A percentile compares a stretch with the other conserved stretches of the same genome.
These are phyloP conservation scores for Peromyscus polionotus DNA, from an alignment of 2,113 vertebrate species.

Conservation along the genomic window DNA sequence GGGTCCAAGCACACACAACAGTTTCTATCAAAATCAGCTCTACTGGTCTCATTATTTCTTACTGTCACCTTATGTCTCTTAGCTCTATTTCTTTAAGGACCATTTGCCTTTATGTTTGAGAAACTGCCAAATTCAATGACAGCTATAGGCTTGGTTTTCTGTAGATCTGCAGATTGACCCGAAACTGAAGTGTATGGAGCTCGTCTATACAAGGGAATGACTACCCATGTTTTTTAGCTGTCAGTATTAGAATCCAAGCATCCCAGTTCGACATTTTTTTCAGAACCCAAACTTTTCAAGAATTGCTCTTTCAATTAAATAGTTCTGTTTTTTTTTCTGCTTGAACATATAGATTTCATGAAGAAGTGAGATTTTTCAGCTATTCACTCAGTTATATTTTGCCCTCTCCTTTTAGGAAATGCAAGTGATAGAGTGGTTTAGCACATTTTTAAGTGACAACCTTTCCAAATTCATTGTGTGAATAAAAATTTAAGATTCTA, in stretches of 20 bases:
- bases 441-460: neutral
- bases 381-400: neutral
- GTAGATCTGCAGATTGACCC: neutral
- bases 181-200: neutral
- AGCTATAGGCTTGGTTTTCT: neutral
- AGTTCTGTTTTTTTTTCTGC: neutral
- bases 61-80: neutral
- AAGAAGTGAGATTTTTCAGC: slow-evolving; percentile 12
- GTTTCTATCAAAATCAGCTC: neutral
- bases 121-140: neutral
- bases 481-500: neutral
- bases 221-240: neutral
- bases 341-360: neutral
- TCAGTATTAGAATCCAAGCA: neutral
- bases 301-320: neutral
- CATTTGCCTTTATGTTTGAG: neutral
- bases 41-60: neutral
- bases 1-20: neutral
- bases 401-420: neutral
- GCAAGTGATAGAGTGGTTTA: neutral
- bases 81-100: neutral
- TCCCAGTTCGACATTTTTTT: neutral
- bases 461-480: neutral
- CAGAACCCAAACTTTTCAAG: neutral
- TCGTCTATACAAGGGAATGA: neutral